Evolutionary conservation across 2,888 invertebrate species (phyloP).

Genomic region (Rhamnusium bicolor): DNA sequence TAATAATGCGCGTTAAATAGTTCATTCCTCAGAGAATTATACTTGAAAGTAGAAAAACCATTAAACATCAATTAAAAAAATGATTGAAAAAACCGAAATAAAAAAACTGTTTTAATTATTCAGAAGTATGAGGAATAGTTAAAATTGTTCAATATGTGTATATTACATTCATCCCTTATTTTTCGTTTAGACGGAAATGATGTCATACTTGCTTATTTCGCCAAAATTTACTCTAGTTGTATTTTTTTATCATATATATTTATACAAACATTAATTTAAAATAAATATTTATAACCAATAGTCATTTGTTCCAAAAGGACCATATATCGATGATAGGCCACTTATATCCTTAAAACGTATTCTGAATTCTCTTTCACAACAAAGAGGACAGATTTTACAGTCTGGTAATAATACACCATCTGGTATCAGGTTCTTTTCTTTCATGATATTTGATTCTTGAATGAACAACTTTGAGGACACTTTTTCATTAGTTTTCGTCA

Average conservation of each 20-base stretch:
- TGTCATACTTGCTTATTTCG: too few relatives aligned
- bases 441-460: constrained; percentile 21
- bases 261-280: not conserved
- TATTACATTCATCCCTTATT: too few relatives aligned
- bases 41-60: too few relatives aligned
- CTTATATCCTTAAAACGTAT: constrained; percentile 8
- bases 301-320: constrained; percentile 33
- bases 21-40: too few relatives aligned
- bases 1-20: too few relatives aligned
- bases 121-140: too few relatives aligned
- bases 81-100: too few relatives aligned
- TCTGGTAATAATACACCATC: constrained; percentile 21
- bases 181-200: too few relatives aligned
- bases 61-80: too few relatives aligned
- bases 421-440: constrained; percentile 8
- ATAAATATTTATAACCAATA: constrained; percentile 23
- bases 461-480: not conserved
- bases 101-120: too few relatives aligned
- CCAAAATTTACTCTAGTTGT: not conserved
- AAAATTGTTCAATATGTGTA: too few relatives aligned
- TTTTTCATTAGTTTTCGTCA: not conserved
- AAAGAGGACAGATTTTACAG: constrained; percentile 30
- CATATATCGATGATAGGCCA: constrained; percentile 2
- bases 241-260: not conserved
- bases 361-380: constrained; percentile 26